Base-by-base conservation (phyloP, 2,888 invertebrate genomes). In the Argynnis bischoffii region DNA sequence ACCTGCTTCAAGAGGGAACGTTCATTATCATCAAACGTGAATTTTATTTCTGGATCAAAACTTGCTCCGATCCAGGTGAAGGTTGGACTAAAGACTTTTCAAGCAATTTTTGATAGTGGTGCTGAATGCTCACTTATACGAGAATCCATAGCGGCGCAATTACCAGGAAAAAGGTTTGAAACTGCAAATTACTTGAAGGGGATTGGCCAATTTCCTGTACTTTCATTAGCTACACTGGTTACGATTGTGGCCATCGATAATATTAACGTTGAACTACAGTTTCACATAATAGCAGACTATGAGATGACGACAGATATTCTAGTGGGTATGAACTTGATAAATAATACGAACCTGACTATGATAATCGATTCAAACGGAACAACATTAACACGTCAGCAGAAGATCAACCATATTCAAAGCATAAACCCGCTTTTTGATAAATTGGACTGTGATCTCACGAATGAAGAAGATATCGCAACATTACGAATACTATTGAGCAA, bases 31-130 rank as follows among this genome's bases (percentile, higher is more conserved):
- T 77, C 77, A 6, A 79, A 77, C 6, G 66, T 79, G 0, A 78
- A 79, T 55, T 76, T 50, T 8, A 64, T 78, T 3, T 69, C 65
- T 13, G 63, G 41, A 21, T 6, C 57, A 0, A 76, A 74, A 26
- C 21, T 70, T 31, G 68, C 63, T 46, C 54, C 66, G 0, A 74
- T 78, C 48, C 48, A 18, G 0, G 21, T 77, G 0, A 6, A 5
- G 5, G 67, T 78, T 2, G 72, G 72, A 0, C 18, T 51, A 6
- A 57, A 46, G 8, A 65, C 31, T 5, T 41, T 77, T 0, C 31
- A 59, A 1, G 70, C 78, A 0, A 55, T 79, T 0, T 79, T 80
- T 55, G 79, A 80, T 41, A 79, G 26, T 26, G 26, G 26, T 4
- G 26, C 26, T 4, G 26, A 26, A 26, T 26, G 26, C 4, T 26